These are phyloP conservation scores for Crenichthys baileyi DNA, from an alignment of 2,797 vertebrate species.

Conservation along the genomic window DNA sequence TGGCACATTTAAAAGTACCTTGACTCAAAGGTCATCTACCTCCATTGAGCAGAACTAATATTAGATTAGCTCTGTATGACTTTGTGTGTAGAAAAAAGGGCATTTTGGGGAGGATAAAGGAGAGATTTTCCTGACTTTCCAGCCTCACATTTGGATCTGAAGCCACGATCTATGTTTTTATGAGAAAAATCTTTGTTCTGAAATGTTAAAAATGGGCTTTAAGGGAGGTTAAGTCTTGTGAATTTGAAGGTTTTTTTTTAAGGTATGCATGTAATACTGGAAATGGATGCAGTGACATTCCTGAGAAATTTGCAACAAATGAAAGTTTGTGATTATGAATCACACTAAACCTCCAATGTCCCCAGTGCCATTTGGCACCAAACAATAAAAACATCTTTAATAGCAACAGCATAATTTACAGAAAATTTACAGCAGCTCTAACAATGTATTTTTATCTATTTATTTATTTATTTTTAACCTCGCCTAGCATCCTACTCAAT, in stretches of 20 bases:
- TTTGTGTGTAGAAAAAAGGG: slow-evolving; percentile 37
- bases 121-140: slow-evolving; percentile 39
- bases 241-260: not conserved
- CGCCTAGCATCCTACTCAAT: not conserved
- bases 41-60: slow-evolving; percentile 70
- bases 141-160: slow-evolving; percentile 24
- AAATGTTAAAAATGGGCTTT: not conserved
- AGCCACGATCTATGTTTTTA: slow-evolving; percentile 17
- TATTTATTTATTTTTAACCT: not conserved
- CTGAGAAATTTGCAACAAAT: not conserved
- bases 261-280: not conserved
- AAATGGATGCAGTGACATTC: not conserved
- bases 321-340: not conserved
- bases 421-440: not conserved
- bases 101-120: slow-evolving; percentile 24
- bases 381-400: not conserved
- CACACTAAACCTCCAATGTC: not conserved
- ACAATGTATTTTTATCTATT: not conserved
- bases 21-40: slow-evolving; percentile 65
- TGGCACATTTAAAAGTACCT: slow-evolving; percentile 58
- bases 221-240: not conserved
- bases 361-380: not conserved
- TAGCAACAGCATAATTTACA: not conserved
- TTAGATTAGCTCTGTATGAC: slow-evolving; percentile 60
- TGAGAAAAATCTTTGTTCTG: not conserved